These are phyloP conservation scores for Meiosimyza decipiens DNA, from an alignment of 2,888 invertebrate species.

Conservation along the genomic window DNA sequence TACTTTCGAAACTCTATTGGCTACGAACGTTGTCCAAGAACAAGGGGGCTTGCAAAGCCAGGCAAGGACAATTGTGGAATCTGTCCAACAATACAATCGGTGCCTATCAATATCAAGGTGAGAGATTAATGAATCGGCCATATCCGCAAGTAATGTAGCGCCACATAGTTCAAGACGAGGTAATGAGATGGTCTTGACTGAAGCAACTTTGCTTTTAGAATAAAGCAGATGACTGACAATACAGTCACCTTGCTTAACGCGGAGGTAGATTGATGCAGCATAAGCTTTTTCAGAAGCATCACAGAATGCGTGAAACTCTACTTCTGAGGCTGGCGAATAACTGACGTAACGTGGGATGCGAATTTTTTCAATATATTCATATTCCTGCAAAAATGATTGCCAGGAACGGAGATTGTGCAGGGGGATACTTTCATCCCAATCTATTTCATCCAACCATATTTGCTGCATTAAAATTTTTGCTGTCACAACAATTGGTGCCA, in stretches of 20 bases:
- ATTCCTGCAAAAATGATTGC: slow-evolving; percentile 31
- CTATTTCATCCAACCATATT: slow-evolving; percentile 37
- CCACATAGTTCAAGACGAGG: too few relatives aligned
- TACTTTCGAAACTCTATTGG: slow-evolving; percentile 36
- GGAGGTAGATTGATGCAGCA: slow-evolving; percentile 31
- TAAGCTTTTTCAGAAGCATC: slow-evolving; percentile 40
- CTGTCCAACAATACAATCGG: too few relatives aligned
- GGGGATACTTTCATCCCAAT: too few relatives aligned
- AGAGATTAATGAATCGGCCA: too few relatives aligned
- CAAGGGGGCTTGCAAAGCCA: slow-evolving; percentile 36
- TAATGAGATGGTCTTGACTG: slow-evolving; percentile 25
- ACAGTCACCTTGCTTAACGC: too few relatives aligned
- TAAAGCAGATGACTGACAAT: too few relatives aligned
- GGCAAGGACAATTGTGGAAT: slow-evolving; percentile 33
- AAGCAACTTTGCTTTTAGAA: slow-evolving; percentile 36
- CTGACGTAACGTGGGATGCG: too few relatives aligned
- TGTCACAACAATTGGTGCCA: slow-evolving; percentile 37
- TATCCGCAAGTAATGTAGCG: too few relatives aligned
- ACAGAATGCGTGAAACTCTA: slow-evolving; percentile 38
- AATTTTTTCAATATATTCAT: too few relatives aligned
- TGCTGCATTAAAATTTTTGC: slow-evolving; percentile 43
- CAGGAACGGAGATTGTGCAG: too few relatives aligned
- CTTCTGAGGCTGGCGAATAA: too few relatives aligned
- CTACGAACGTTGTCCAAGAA: slow-evolving; percentile 39
- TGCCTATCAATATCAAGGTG: too few relatives aligned